These are phyloP conservation scores for Phodopus roborovskii DNA, from an alignment of 2,113 vertebrate genomes.

Conservation along the genomic window DNA sequence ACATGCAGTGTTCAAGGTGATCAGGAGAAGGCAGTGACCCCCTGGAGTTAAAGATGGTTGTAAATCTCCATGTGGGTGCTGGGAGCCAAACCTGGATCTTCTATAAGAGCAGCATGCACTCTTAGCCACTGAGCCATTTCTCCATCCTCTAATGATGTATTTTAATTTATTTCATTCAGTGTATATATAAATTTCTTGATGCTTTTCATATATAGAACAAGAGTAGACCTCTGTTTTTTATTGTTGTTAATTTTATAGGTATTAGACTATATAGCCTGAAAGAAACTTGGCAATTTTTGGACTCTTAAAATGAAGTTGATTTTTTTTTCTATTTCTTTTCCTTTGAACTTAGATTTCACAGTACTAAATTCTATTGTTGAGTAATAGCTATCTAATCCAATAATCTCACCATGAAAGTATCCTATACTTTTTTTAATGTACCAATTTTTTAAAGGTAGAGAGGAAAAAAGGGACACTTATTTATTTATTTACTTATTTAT, in stretches of 20 bases:
- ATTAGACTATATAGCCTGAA: background rate
- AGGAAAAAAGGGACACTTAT: background rate
- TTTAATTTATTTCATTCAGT: background rate
- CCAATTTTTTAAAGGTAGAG: background rate
- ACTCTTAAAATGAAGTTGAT: background rate
- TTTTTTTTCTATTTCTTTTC: background rate
- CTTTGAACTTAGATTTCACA: conserved; percentile 1
- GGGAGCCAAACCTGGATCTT: background rate
- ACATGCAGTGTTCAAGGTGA: background rate
- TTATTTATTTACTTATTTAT: background rate
- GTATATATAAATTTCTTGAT: background rate
- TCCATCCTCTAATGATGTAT: background rate
- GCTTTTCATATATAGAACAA: background rate
- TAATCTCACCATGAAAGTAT: background rate
- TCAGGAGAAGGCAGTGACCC: background rate
- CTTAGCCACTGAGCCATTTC: background rate
- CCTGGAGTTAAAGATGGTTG: background rate
- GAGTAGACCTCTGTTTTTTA: background rate
- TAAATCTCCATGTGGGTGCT: background rate
- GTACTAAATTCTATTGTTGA: background rate
- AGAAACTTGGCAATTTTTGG: background rate
- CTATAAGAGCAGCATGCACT: background rate
- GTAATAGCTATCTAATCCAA: background rate
- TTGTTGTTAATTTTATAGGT: background rate
- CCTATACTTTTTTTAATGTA: background rate